phyloP scores from a whole-genome alignment of 2,888 invertebrate species.

The Drosophila picticornis region DNA sequence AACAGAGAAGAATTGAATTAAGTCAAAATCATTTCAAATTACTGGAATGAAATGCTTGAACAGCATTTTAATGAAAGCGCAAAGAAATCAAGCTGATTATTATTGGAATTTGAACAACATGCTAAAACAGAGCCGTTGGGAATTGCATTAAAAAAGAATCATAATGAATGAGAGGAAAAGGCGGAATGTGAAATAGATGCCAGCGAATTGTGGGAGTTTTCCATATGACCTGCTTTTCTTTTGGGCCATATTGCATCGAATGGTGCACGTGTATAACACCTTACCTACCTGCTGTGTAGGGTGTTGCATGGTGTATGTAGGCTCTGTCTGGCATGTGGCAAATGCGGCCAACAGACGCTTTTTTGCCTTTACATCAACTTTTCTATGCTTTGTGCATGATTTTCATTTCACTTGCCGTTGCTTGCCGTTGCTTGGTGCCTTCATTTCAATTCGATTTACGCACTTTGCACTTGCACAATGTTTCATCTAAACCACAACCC shows the following conservation, averaged over 20 bases:
- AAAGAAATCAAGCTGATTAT: conserved; percentile 20
- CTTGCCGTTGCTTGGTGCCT: conserved; percentile 62
- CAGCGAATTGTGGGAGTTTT: conserved; percentile 55
- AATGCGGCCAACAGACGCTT: conserved; percentile 34
- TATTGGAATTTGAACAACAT: conserved; percentile 10
- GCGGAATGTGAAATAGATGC: conserved; percentile 36
- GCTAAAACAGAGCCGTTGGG: background rate
- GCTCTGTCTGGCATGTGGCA: conserved; percentile 33
- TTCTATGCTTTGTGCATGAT: conserved; percentile 40
- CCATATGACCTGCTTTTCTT: conserved; percentile 76
- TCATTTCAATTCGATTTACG: conserved; percentile 61
- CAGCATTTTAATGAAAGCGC: background rate
- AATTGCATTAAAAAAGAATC: conserved; percentile 5
- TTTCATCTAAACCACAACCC: conserved; percentile 15
- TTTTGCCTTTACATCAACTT: conserved; percentile 12
- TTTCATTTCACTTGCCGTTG: conserved; percentile 59
- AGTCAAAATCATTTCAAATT: background rate
- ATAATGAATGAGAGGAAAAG: conserved; percentile 9
- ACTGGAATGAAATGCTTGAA: background rate
- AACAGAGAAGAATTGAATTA: background rate
- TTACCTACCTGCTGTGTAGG: conserved; percentile 6
- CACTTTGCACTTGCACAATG: conserved; percentile 41
- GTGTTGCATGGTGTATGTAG: conserved; percentile 15
- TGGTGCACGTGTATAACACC: conserved; percentile 31
- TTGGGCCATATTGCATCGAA: conserved; percentile 35